Conservation (phyloP, 2,888 invertebrate genomes). For the Zelleria hepariella region DNA sequence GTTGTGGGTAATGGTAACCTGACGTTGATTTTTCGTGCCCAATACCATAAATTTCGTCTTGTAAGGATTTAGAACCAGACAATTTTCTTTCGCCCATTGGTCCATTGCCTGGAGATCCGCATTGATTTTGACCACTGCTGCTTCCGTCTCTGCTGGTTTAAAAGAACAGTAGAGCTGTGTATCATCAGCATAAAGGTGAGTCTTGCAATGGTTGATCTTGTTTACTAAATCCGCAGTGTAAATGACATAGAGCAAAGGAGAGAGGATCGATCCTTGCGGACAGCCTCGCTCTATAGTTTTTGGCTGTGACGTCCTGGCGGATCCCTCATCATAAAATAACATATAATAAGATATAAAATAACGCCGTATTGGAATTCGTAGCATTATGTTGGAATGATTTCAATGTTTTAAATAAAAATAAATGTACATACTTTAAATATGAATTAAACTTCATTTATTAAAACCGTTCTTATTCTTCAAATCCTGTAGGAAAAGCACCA, state of each 20-base stretch:
- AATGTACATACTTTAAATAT: too few relatives aligned
- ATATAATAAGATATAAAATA: too few relatives aligned
- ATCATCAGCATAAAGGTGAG: not conserved
- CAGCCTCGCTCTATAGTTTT: not conserved
- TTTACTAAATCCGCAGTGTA: not conserved
- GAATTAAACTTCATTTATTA: too few relatives aligned
- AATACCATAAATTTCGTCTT: not conserved
- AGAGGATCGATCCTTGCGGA: not conserved
- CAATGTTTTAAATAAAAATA: too few relatives aligned
- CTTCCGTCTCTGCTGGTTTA: not conserved
- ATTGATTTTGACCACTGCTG: not conserved
- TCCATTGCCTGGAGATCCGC: not conserved
- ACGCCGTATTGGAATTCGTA: too few relatives aligned
- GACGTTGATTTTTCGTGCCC: not conserved
- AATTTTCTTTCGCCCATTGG: not conserved
- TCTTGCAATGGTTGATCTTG: not conserved
- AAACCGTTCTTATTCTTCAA: too few relatives aligned
- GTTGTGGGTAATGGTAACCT: not conserved
- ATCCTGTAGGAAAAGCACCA: too few relatives aligned
- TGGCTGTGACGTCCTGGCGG: too few relatives aligned
- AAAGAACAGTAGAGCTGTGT: not conserved
- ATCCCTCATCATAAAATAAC: too few relatives aligned
- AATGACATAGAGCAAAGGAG: not conserved
- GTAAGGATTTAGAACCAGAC: not conserved
- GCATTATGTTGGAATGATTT: too few relatives aligned